phyloP scores from a whole-genome alignment of 2,113 vertebrate species.

The Salvelinus fontinalis region DNA sequence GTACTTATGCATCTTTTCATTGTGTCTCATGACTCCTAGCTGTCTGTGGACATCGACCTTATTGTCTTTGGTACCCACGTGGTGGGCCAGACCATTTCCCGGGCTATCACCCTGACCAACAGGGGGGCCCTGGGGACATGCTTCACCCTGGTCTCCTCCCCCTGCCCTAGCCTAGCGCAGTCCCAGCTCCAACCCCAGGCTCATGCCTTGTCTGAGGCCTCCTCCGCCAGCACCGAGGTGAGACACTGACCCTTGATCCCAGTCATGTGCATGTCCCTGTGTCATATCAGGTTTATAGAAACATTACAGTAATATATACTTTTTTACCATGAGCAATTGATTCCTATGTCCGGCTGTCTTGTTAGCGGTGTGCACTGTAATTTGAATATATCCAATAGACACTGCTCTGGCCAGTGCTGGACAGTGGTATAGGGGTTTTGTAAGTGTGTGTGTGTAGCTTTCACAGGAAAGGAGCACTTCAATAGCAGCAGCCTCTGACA shows the following conservation, averaged over 20 bases:
- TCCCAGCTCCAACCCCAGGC: slow-evolving; percentile 9
- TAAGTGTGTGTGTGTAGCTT: slow-evolving; percentile 8
- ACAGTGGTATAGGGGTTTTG: background rate
- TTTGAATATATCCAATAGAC: too few species aligned
- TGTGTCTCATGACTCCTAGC: slow-evolving; percentile 63
- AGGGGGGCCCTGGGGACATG: slow-evolving; percentile 80
- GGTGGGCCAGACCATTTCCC: slow-evolving; percentile 85
- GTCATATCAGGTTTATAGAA: too few species aligned
- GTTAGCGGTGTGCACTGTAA: too few species aligned
- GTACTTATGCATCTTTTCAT: background rate
- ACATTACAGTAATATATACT: too few species aligned
- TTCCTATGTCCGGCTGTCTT: too few species aligned
- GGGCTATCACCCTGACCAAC: slow-evolving; percentile 84
- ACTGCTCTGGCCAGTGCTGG: too few species aligned
- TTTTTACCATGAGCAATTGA: too few species aligned
- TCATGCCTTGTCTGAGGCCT: background rate
- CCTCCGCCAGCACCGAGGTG: slow-evolving; percentile 54
- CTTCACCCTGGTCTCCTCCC: slow-evolving; percentile 72
- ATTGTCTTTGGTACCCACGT: slow-evolving; percentile 87
- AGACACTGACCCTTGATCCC: slow-evolving; percentile 31
- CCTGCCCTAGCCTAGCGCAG: slow-evolving; percentile 22
- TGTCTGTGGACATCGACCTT: slow-evolving; percentile 83
- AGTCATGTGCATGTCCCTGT: background rate
- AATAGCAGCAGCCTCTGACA: slow-evolving; percentile 17
- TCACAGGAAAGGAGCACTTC: slow-evolving; percentile 39